Evolutionary conservation across 2,797 vertebrate genomes (phyloP), one percentile per base, ranked within the genome.

Genomic region (Pachyuromys duprasi): DNA sequence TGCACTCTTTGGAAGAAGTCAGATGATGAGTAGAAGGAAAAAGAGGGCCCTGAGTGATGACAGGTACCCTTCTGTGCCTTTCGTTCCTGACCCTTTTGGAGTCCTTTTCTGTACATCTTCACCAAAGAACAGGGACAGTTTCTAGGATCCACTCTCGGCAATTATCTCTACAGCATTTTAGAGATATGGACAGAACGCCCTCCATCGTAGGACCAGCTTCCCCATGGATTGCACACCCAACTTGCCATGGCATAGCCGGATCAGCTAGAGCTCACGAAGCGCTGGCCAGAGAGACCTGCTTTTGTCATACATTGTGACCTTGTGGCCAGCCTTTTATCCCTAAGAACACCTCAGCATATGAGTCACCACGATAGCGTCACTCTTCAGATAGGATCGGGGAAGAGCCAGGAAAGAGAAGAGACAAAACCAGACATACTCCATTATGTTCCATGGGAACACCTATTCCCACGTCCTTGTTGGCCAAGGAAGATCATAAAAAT

Each of bases 111-210:
- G 2, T 78, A 24, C 57, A 26, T 65, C 26, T 91, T 94, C 24
- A 95, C 4, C 42, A 39, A 98, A 83, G 79, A 93, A 94, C 97
- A 97, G 97, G 76, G 91, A 97, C 83, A 89, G n/a, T 90, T 94
- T 86, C 76, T 53, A 95, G 86, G 95, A 95, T 95, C 94, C 60
- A 94, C 13, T 83, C 39, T 96, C 94, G 94, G 83, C 96, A 72
- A 8, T 96, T 97, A 39, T 42, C 36, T 24, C 91, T 97, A 88
- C 80, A 97, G 95, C 53, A 60, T 97, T 92, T 97, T 57, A 96
- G 69, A 82, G 89, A 96, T 86, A 80, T 18, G 83, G 22, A 28
- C n/a, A 28, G 96, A 96, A 86, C 95, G 91, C 94, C 86, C 45
- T 67, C 96, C 96, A 86, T 83, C 79, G 49, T 53, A 86, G 28